Base-by-base conservation (phyloP, 2,797 vertebrate species). In the Malacoraja senta region DNA sequence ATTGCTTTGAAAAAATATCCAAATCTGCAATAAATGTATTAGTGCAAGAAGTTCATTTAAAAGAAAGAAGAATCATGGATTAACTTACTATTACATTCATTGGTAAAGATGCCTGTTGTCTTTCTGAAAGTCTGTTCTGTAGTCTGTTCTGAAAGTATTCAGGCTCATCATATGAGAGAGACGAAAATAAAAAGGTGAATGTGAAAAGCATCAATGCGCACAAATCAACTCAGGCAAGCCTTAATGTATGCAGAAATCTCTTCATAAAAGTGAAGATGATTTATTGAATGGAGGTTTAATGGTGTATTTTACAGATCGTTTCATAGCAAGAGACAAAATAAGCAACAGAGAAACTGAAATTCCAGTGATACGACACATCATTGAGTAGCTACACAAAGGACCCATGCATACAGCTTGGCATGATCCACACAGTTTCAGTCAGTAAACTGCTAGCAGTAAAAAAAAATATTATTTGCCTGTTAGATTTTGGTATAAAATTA, bases 341-440 rank as follows among this genome's bases (percentile, higher is more conserved):
- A 92, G 26, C 26, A 26, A 71, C 61, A 92, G 38, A 76, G 71
- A 92, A 92, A 92, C 58, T 76, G 24, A 92, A 92, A 92, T 53
- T 53, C 9, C 26, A 24, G 4, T 53, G 35, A 35, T 8, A 74
- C 24, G 44, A 26, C 90, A 92, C 90, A 76, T 92, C 71, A 76
- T 53, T 92, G 71, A 92, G 24, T 38, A 92, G 12, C 38, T 76
- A 76, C 38, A 92, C 71, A 76, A 92, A 92, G 71, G 71, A 76
- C 68, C 21, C 90, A 76, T 76, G 71, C 38, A 53, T 92, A 38
- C 29, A 76, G 72, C 38, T 76, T 65, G 72, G 90, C 90, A 92
- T 32, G 72, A 91, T 38, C 68, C 71, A 53, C 71, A 58, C 24
- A 58, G 15, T 68, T 88, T 68, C 84, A 68, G 77, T 17, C 81